Evolutionary conservation across 30 jellyfish, hydroid and myxozoan species (phyloP).

Genomic region (Catostylus mosaicus): DNA sequence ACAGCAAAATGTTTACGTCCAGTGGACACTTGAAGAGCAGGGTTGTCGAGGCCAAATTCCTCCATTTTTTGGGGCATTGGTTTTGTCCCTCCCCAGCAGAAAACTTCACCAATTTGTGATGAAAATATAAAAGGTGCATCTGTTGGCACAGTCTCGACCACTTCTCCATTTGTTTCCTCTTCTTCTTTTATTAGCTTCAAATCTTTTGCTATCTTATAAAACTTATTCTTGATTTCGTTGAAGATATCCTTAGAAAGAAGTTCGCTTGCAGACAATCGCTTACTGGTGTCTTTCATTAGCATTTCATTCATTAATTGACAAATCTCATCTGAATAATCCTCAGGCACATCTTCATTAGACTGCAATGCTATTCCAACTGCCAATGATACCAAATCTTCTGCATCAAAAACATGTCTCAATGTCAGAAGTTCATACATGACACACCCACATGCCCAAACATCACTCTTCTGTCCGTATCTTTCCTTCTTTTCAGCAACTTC

Average conservation of each 20-base stretch:
- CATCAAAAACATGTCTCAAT: conserved; percentile 79
- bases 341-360: conserved; percentile 59
- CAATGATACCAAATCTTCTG: conserved; percentile 82
- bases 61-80: conserved; percentile 91
- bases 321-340: conserved; percentile 71
- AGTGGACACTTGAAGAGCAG: conserved; percentile 91
- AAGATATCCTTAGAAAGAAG: conserved; percentile 40
- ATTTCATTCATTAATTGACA: conserved; percentile 41
- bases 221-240: conserved; percentile 40
- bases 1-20: conserved; percentile 95
- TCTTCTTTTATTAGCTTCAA: conserved; percentile 40
- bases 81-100: conserved; percentile 97
- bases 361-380: conserved; percentile 63
- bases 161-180: conserved; percentile 42
- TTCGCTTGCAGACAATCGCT: conserved; percentile 69
- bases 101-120: conserved; percentile 86
- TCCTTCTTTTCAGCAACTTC: conserved; percentile 72
- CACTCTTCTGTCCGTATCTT: conserved; percentile 82
- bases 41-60: conserved; percentile 67
- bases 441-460: conserved; percentile 98
- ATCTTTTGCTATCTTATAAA: conserved; percentile 40
- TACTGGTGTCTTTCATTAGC: conserved; percentile 61
- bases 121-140: conserved; percentile 74
- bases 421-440: conserved; percentile 90
- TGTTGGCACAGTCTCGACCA: neutral